Percentiles rank a stretch among this genome's conserved stretches.
Conservation (phyloP, 2,888 invertebrate genomes). For the Bombylius major region DNA sequence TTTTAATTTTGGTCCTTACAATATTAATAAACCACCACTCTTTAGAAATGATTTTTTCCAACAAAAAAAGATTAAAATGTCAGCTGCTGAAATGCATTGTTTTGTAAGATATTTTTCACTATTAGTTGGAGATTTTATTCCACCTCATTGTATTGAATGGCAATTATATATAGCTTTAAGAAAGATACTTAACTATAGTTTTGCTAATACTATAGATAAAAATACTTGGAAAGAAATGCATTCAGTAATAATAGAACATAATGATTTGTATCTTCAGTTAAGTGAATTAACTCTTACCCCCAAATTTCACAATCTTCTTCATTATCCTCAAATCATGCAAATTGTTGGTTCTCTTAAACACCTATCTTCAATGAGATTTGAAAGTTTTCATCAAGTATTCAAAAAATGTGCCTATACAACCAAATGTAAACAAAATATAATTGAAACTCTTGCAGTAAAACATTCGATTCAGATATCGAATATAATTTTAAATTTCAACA, state of each 20-base stretch:
- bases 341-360: too few relatives aligned
- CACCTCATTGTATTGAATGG: not conserved
- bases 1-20: not conserved
- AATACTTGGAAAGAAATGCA: not conserved
- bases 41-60: not conserved
- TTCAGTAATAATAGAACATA: not conserved
- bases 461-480: too few relatives aligned
- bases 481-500: too few relatives aligned
- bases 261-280: not conserved
- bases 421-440: too few relatives aligned
- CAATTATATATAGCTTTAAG: not conserved
- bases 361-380: too few relatives aligned
- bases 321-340: too few relatives aligned
- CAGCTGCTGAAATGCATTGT: not conserved
- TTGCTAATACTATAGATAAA: not conserved
- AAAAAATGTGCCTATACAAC: too few relatives aligned
- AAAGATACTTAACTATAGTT: not conserved
- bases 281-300: not conserved
- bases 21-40: not conserved
- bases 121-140: not conserved
- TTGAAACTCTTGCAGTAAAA: too few relatives aligned
- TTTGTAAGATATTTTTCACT: not conserved
- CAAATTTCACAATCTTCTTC: not conserved
- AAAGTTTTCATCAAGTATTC: too few relatives aligned
- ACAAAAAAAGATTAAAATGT: not conserved